Base-by-base conservation (phyloP, 2,113 vertebrate species). In the Syngnathus floridae region DNA sequence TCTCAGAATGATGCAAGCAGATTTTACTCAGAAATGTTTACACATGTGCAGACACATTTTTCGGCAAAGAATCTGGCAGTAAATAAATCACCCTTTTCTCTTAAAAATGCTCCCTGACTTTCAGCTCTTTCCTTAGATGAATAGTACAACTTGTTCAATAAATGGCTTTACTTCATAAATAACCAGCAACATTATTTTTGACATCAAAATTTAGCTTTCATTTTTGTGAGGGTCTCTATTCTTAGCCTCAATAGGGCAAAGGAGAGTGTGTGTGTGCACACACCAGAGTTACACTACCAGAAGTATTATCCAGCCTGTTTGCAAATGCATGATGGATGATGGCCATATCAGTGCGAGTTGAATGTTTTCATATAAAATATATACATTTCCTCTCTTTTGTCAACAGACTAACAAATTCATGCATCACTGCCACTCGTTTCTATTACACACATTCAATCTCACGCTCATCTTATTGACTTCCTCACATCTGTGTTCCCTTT, bases 361-460 rank as follows among this genome's bases (percentile, higher is more conserved):
- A 95, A 94, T 94, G 94, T 91, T 95, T 93, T 48, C 51, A 21
- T 16, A 38, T 64, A 21, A 61, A 45, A 61, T 43, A 11, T 90
- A 93, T 92, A 94, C 93, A 97, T 95, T 93, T 96, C 93, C 93
- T 96, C 92, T 91, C 93, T 93, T 94, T 96, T 98, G 96, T 98
- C 95, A 98, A 95, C 93, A 92, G 93, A 92, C 93, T 92, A 94
- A 93, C 91, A 94, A 91, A 92, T 92, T 90, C 93, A 95, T 97
- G 94, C 87, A 97, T 98, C 95, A 97, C 92, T 97, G 95, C 92
- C 94, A 95, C 88, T 92, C 91, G 89, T 84, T 86, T 89, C 90
- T 88, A 88, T 90, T 92, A 91, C 92, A 89, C 92, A 93, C 93
- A 96, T 71, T 69, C 38, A 40, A 61, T 66, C 40, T 69, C 66